phyloP scores from a whole-genome alignment of 2,888 invertebrate species.

The Gibbula magus region DNA sequence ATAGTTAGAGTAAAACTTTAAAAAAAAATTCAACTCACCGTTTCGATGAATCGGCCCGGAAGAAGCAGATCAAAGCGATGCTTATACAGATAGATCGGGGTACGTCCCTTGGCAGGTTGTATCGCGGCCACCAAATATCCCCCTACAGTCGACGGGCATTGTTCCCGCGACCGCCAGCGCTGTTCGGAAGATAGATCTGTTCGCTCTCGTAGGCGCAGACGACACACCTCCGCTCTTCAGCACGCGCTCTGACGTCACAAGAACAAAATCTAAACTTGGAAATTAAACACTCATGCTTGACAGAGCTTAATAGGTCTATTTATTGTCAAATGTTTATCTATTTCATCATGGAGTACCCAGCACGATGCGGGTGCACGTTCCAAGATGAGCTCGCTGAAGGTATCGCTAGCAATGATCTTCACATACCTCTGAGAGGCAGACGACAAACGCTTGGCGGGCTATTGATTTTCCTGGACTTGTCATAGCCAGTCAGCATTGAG shows the following conservation, averaged over 20 bases:
- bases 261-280: neutral
- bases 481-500: too few relatives aligned
- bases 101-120: neutral
- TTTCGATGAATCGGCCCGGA: neutral
- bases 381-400: too few relatives aligned
- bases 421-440: too few relatives aligned
- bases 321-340: neutral
- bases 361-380: too few relatives aligned
- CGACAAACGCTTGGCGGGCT: too few relatives aligned
- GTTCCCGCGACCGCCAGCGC: neutral
- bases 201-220: conserved; percentile 13
- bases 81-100: neutral
- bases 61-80: neutral
- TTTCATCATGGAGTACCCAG: neutral
- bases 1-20: too few relatives aligned
- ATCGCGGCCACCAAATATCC: neutral
- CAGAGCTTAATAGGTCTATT: neutral
- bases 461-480: too few relatives aligned
- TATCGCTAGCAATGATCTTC: too few relatives aligned
- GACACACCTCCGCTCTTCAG: conserved; percentile 1
- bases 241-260: conserved; percentile 10
- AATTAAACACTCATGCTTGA: conserved; percentile 13
- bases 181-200: neutral
- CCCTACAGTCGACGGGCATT: conserved; percentile 1
- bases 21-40: neutral